Base-by-base conservation (phyloP, 2,113 vertebrate genomes). In the Otus sunia region DNA sequence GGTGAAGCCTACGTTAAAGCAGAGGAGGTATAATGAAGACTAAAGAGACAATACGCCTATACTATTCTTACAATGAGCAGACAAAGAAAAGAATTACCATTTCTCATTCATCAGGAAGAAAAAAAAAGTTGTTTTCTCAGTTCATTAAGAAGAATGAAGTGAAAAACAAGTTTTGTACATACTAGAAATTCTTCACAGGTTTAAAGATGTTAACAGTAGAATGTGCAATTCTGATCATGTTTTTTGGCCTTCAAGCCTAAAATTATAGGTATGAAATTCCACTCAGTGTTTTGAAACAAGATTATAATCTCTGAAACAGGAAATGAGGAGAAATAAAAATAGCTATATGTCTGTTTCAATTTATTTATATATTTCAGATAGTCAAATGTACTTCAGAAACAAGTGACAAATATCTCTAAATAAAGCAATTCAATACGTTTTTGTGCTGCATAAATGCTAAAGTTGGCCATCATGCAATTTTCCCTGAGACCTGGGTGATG, bases 271-370 rank as follows among this genome's bases (percentile, higher is more conserved):
- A 45, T 11, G 22, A 64, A 79, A 86, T 47, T 50, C 52, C 49
- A 86, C 10, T 67, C 30, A 9, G 15, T 34, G 49, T 59, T 78
- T 53, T 67, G 23, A 67, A 58, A 36, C 5, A 15, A 36, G 83
- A 62, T 56, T 66, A 49, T 43, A 21, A 64, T 32, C 23, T 53
- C 30, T 69, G 36, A 32, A 12, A 52, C 0, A 23, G 50, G n/a
- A 91, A 86, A 80, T 34, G 0, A 84, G 45, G 32, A 55, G 30
- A 63, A 20, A 76, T 37, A 80, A n/a, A 68, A 22, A n/a, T 7
- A 59, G 8, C 2, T 37, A 5, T 30, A 36, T 0, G 0, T 8
- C 37, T 50, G 3, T 72, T 74, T 27, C 29, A 26, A 20, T 19
- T 36, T 43, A 25, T 58, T 92, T 29, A 49, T 10, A 26, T 16